Conservation (phyloP, 2,113 vertebrate genomes). For the Aegotheles bennettii region DNA sequence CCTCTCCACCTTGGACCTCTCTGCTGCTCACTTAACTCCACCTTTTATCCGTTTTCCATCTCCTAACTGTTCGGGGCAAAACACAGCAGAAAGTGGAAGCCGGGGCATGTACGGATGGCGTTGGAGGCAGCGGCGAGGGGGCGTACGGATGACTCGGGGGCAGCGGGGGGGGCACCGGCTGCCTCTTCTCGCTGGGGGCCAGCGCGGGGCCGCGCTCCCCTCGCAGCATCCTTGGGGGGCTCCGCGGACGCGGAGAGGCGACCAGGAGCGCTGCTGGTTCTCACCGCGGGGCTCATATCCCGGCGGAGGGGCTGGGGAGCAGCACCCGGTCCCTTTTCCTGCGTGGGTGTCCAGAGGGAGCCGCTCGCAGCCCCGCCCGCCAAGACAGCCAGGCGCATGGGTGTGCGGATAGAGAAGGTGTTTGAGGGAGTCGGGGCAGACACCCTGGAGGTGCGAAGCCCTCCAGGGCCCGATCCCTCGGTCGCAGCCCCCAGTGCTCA, state of each 20-base stretch:
- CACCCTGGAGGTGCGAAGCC: not conserved
- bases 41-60: rapidly evolving
- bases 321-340: rapidly evolving
- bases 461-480: too few species aligned
- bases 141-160: not conserved
- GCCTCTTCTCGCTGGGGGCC: not conserved
- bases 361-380: rapidly evolving
- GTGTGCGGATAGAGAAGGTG: not conserved
- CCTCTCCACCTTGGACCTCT: not conserved
- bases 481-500: too few species aligned
- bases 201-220: not conserved
- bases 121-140: rapidly evolving
- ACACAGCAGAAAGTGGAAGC: not conserved
- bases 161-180: rapidly evolving
- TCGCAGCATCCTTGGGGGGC: not conserved
- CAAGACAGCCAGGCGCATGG: rapidly evolving
- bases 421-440: not conserved
- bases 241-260: not conserved
- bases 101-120: rapidly evolving
- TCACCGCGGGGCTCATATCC: rapidly evolving
- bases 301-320: not conserved
- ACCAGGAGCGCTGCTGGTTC: not conserved
- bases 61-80: not conserved
- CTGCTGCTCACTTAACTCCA: not conserved
- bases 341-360: rapidly evolving